A percentile compares a stretch with the other conserved stretches of the same genome.
phyloP scores from a whole-genome alignment of 2,888 invertebrate species.

The Trachelus troglodyta region DNA sequence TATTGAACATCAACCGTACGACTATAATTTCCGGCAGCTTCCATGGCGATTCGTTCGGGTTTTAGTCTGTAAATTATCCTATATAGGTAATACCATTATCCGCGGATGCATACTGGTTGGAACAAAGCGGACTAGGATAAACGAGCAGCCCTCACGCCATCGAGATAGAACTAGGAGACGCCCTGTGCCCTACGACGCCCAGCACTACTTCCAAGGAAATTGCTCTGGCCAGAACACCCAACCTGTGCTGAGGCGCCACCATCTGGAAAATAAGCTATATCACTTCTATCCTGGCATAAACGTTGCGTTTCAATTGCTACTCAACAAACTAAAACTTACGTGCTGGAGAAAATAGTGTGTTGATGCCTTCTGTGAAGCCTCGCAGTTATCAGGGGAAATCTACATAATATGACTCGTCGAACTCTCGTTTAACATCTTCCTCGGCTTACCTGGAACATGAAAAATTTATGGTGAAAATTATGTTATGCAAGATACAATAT shows the following conservation, averaged over 20 bases:
- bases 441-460: not conserved
- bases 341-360: not conserved
- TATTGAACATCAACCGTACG: not conserved
- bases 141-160: conserved; percentile 38
- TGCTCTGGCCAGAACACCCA: conserved; percentile 3
- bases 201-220: conserved; percentile 27
- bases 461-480: not conserved
- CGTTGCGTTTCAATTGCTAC: not conserved
- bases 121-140: conserved; percentile 40
- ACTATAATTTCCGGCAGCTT: conserved; percentile 11
- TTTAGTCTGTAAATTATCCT: conserved; percentile 35
- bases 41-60: conserved; percentile 29
- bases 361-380: not conserved
- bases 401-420: not conserved
- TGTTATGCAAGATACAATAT: not conserved
- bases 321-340: not conserved
- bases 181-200: not conserved
- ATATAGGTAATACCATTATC: conserved; percentile 36
- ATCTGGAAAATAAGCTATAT: not conserved
- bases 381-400: not conserved
- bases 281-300: not conserved
- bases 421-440: not conserved
- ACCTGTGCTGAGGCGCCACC: not conserved
- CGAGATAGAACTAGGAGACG: conserved; percentile 5
- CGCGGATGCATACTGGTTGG: conserved; percentile 29